These are phyloP conservation scores for Caligus rogercresseyi DNA, from an alignment of 1,140 invertebrate genomes.

Conservation along the genomic window DNA sequence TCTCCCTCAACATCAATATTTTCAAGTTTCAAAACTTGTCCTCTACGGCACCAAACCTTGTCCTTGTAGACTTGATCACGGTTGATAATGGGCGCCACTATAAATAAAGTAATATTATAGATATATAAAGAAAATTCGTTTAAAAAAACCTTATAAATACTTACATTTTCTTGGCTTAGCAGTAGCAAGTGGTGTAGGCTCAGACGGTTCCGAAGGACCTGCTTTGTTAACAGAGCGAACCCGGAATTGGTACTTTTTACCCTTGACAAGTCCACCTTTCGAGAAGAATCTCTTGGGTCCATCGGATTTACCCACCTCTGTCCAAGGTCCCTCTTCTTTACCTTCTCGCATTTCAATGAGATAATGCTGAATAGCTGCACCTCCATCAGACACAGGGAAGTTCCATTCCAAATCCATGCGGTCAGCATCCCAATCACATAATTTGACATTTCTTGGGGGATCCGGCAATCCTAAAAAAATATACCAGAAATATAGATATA, in stretches of 20 bases:
- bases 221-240: conserved; percentile 85
- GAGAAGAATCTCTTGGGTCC: conserved; percentile 14
- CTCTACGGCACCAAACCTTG: conserved; percentile 53
- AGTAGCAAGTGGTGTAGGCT: conserved; percentile 64
- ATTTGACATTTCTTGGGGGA: conserved; percentile 67
- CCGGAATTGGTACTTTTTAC: conserved; percentile 86
- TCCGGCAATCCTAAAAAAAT: conserved; percentile 48
- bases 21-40: conserved; percentile 73
- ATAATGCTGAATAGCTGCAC: conserved; percentile 85
- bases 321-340: conserved; percentile 5
- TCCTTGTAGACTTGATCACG: conserved; percentile 74
- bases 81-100: conserved; percentile 77
- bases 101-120: conserved; percentile 24
- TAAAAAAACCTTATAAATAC: conserved; percentile 26
- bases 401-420: conserved; percentile 83
- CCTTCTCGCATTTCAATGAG: conserved; percentile 30
- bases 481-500: neutral
- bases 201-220: conserved; percentile 70
- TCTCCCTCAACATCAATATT: conserved; percentile 77
- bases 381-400: conserved; percentile 67
- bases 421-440: conserved; percentile 84
- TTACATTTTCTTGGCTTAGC: conserved; percentile 76
- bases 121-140: neutral
- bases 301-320: conserved; percentile 10
- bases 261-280: conserved; percentile 56